These are phyloP conservation scores for Nomada flava DNA, from an alignment of 2,888 invertebrate genomes.

Conservation along the genomic window DNA sequence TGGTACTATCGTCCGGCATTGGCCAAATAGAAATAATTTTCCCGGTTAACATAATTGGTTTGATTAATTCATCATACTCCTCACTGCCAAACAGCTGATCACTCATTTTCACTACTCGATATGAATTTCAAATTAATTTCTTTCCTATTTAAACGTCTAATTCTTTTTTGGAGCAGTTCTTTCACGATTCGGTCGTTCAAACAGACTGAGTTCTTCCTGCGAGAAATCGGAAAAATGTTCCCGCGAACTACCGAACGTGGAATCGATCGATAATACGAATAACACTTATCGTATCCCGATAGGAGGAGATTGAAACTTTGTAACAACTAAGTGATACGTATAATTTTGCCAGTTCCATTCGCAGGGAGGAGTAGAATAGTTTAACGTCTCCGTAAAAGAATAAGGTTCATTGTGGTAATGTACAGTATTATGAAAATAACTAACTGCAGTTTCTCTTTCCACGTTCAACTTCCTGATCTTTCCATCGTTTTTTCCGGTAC, in stretches of 20 bases:
- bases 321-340: neutral
- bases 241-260: neutral
- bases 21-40: constrained; percentile 75
- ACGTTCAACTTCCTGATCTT: neutral
- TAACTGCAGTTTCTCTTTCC: neutral
- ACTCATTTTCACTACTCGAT: constrained; percentile 29
- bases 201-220: neutral
- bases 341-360: neutral
- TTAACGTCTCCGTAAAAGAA: neutral
- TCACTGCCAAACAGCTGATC: constrained; percentile 9
- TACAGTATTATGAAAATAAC: constrained; percentile 2
- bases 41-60: constrained; percentile 64
- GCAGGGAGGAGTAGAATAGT: neutral
- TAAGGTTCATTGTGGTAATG: constrained; percentile 10
- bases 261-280: constrained; percentile 26
- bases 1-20: constrained; percentile 41
- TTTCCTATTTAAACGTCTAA: neutral
- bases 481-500: neutral
- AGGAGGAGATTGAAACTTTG: constrained; percentile 37
- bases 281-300: constrained; percentile 11
- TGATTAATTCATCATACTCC: constrained; percentile 72
- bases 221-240: neutral
- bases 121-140: neutral
- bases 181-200: neutral
- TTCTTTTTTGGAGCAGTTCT: neutral